Percentiles rank a stretch among this genome's conserved stretches.
Conservation (phyloP, 1,140 invertebrate genomes). For the Mactra quadrangularis region DNA sequence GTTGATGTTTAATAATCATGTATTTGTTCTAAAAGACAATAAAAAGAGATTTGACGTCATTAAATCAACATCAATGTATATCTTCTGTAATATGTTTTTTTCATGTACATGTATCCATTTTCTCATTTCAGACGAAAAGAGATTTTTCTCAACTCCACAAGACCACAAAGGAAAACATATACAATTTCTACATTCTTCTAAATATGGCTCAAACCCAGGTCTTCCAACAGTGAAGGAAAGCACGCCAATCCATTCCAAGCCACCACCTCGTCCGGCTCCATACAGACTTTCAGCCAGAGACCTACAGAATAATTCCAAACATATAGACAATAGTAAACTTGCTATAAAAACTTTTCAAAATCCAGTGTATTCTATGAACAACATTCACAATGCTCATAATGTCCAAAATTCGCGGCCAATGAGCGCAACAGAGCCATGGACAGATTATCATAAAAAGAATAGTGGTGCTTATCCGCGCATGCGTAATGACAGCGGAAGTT, state of each 20-base stretch:
- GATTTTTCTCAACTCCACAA: constrained; percentile 15
- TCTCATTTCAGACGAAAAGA: constrained; percentile 19
- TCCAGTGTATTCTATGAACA: constrained; percentile 18
- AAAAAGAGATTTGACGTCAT: too few relatives aligned
- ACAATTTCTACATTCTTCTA: constrained; percentile 1
- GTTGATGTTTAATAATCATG: too few relatives aligned
- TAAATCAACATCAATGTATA: too few relatives aligned
- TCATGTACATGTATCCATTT: too few relatives aligned
- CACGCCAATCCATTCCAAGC: not conserved
- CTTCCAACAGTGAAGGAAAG: constrained; percentile 11
- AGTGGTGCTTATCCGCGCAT: constrained; percentile 32
- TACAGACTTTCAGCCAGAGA: constrained; percentile 1
- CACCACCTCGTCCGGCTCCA: not conserved
- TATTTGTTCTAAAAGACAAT: too few relatives aligned
- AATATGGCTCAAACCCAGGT: not conserved
- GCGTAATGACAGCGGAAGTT: constrained; percentile 58
- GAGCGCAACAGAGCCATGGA: not conserved
- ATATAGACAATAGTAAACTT: constrained; percentile 12
- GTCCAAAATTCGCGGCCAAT: not conserved
- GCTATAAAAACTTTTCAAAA: constrained; percentile 40
- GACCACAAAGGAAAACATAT: constrained; percentile 19
- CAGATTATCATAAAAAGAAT: constrained; percentile 18
- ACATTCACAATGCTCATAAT: not conserved
- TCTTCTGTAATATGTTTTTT: too few relatives aligned
- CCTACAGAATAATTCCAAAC: too few relatives aligned